phyloP scores from a whole-genome alignment of 2,888 invertebrate genomes.

The Callimorpha dominula region DNA sequence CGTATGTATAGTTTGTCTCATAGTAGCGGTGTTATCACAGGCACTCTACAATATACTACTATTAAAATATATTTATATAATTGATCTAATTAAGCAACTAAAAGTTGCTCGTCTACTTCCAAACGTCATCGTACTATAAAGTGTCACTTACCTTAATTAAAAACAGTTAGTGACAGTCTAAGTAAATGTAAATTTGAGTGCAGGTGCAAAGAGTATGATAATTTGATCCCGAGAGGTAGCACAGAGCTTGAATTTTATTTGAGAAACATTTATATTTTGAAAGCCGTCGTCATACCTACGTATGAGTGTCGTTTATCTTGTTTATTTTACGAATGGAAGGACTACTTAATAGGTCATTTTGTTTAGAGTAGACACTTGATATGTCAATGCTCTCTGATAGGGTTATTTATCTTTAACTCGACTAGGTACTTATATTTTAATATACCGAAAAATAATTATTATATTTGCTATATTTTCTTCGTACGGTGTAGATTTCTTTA shows the following conservation, averaged over 20 bases:
- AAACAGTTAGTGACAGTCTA: constrained; percentile 7
- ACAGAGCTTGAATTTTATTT: not conserved
- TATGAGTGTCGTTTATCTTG: constrained; percentile 4
- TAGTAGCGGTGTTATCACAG: not conserved
- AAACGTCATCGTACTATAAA: not conserved
- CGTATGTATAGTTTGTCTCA: not conserved
- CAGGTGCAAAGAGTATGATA: constrained; percentile 8
- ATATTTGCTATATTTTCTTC: not conserved
- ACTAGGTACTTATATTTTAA: not conserved
- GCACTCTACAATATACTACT: not conserved
- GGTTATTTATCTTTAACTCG: not conserved
- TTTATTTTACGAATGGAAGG: not conserved
- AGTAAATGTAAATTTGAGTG: constrained; percentile 14
- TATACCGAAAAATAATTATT: not conserved
- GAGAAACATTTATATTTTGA: not conserved
- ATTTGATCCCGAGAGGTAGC: constrained; percentile 4
- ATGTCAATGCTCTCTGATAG: not conserved
- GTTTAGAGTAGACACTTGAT: not conserved
- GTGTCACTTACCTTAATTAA: constrained; percentile 9
- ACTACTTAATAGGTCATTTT: constrained; percentile 3
- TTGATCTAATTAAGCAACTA: not conserved
- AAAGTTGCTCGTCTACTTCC: not conserved
- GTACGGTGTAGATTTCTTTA: not conserved
- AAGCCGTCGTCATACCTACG: not conserved
- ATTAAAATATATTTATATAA: not conserved